Percentiles rank a stretch among this genome's conserved stretches.
phyloP scores from a whole-genome alignment of 2,888 invertebrate species.

The Andricus curvator region DNA sequence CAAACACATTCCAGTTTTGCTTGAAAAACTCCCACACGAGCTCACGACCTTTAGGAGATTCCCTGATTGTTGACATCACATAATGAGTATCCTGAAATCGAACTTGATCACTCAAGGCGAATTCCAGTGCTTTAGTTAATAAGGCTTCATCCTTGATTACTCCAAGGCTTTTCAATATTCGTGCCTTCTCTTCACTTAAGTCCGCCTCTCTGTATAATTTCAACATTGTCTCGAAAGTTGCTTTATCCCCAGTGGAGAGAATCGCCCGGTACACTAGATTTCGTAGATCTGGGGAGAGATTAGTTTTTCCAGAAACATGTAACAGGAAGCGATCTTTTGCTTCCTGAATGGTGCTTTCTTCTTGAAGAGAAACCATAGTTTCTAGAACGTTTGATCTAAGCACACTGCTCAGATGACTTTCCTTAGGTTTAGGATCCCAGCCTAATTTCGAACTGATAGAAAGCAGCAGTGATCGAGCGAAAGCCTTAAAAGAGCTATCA shows the following conservation, averaged over 20 bases:
- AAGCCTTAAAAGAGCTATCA: conserved; percentile 85
- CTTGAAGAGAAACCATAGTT: conserved; percentile 89
- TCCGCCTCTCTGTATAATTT: conserved; percentile 90
- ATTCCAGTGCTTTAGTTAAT: conserved; percentile 87
- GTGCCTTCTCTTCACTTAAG: conserved; percentile 94
- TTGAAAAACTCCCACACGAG: conserved; percentile 95
- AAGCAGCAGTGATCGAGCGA: conserved; percentile 86
- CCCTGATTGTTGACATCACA: conserved; percentile 92
- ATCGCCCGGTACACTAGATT: conserved; percentile 93
- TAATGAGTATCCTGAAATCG: conserved; percentile 94
- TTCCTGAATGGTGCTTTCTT: conserved; percentile 86
- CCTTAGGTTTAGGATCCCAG: conserved; percentile 90
- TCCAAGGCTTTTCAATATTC: conserved; percentile 92
- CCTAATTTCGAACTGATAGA: conserved; percentile 87
- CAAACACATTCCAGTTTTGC: conserved; percentile 88
- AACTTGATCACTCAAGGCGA: conserved; percentile 93
- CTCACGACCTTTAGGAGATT: conserved; percentile 89
- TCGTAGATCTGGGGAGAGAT: conserved; percentile 90
- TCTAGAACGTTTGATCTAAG: conserved; percentile 86
- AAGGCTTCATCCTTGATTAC: conserved; percentile 87
- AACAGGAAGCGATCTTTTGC: conserved; percentile 86
- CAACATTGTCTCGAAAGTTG: conserved; percentile 88
- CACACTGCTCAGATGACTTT: conserved; percentile 89
- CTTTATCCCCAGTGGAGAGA: conserved; percentile 83
- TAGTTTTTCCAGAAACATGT: conserved; percentile 82